Evolutionary conservation across 30 jellyfish, hydroid and myxozoan species (phyloP).

Genomic region (Rhopilema esculentum): DNA sequence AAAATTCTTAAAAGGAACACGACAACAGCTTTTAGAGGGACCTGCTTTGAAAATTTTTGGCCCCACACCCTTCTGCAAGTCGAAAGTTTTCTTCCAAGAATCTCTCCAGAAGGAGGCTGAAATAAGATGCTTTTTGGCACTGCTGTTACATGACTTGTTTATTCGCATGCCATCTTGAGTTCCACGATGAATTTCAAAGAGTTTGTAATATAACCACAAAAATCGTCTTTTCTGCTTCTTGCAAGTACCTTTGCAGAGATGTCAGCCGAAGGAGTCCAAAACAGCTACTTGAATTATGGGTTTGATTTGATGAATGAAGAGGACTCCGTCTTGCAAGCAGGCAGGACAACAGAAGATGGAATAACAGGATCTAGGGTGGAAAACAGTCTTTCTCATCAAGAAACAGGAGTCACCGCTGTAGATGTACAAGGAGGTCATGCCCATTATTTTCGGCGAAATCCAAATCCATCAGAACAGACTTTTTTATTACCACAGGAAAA

Average conservation of each 20-base stretch:
- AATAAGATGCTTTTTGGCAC: neutral
- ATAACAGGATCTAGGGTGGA: neutral
- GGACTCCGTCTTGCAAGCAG: neutral
- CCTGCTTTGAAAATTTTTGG: too few relatives aligned
- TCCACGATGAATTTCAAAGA: too few relatives aligned
- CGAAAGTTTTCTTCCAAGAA: neutral
- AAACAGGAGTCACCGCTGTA: neutral
- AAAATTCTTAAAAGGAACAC: too few relatives aligned
- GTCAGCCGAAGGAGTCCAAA: slow-evolving; percentile 22
- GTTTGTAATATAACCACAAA: neutral
- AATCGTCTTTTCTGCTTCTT: neutral
- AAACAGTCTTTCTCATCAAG: neutral
- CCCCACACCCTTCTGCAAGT: neutral
- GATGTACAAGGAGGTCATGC: neutral
- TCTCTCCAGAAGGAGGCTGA: neutral
- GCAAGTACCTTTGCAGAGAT: neutral
- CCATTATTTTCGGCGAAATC: slow-evolving; percentile 25
- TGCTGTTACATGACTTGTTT: neutral
- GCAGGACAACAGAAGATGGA: neutral
- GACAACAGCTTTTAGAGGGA: too few relatives aligned
- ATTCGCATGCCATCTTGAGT: too few relatives aligned
- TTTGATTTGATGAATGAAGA: neutral
- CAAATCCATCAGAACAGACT: slow-evolving; percentile 6
- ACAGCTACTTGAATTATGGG: slow-evolving; percentile 4
- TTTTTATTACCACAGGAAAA: neutral